Conservation (phyloP, 2,888 invertebrate species). For the Parnassius smintheus region DNA sequence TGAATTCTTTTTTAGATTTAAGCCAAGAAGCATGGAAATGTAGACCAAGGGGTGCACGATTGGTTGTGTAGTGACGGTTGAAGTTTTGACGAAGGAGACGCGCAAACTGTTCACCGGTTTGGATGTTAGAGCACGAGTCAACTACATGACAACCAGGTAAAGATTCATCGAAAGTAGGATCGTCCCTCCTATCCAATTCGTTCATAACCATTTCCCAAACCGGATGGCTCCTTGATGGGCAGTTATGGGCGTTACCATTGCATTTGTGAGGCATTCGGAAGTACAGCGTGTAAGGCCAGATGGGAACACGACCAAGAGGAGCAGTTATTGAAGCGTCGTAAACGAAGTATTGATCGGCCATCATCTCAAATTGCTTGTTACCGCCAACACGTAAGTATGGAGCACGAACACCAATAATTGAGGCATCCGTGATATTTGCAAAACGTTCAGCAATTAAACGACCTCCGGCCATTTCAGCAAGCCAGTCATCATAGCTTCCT, state of each 20-base stretch:
- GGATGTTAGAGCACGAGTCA: constrained; percentile 96
- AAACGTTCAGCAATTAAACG: constrained; percentile 93
- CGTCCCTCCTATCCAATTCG: constrained; percentile 95
- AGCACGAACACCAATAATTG: constrained; percentile 93
- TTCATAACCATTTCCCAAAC: constrained; percentile 99
- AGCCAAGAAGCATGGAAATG: constrained; percentile 98
- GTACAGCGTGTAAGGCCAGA: constrained; percentile 98
- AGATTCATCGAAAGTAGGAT: constrained; percentile 95
- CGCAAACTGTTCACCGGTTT: constrained; percentile 94
- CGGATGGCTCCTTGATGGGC: constrained; percentile 93
- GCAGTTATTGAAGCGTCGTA: constrained; percentile 98
- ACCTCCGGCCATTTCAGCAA: constrained; percentile 96
- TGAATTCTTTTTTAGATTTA: constrained; percentile 95
- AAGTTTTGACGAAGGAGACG: constrained; percentile 96
- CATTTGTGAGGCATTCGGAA: constrained; percentile 98
- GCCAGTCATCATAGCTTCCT: constrained; percentile 94
- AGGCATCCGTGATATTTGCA: constrained; percentile 95
- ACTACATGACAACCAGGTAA: constrained; percentile 97
- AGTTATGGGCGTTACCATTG: constrained; percentile 96
- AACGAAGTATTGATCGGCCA: constrained; percentile 96
- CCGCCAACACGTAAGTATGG: constrained; percentile 95
- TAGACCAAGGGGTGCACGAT: constrained; percentile 95
- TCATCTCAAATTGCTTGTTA: constrained; percentile 97
- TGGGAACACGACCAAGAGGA: constrained; percentile 92
- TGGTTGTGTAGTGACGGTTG: constrained; percentile 95